Conservation (phyloP, 2,113 vertebrate genomes). For the Apeltes quadracus region DNA sequence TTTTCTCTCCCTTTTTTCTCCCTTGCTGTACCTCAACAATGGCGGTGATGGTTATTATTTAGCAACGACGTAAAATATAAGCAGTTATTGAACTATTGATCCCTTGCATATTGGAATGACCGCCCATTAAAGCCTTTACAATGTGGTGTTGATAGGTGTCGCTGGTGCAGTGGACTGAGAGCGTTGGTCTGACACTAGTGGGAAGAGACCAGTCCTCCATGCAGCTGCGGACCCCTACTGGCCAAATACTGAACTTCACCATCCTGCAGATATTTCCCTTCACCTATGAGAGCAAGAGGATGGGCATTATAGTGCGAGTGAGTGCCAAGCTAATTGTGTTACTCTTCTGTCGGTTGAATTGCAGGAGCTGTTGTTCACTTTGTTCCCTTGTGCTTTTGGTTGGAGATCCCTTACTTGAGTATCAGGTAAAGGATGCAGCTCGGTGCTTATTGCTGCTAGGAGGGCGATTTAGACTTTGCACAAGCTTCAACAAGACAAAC, state of each 20-base stretch:
- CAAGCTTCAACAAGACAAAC: conserved; percentile 7
- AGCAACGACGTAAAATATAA: not conserved
- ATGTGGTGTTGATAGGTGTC: conserved; percentile 85
- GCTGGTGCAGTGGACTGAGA: conserved; percentile 98
- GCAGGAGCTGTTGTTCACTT: not conserved
- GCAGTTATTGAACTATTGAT: not conserved
- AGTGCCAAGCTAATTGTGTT: conserved; percentile 62
- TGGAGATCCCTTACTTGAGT: not conserved
- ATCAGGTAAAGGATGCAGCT: not conserved
- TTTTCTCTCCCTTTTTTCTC: not conserved
- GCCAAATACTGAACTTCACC: conserved; percentile 97
- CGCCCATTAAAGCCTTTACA: conserved; percentile 29
- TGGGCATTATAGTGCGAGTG: conserved; percentile 96
- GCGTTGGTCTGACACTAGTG: conserved; percentile 93
- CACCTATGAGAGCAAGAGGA: conserved; percentile 97
- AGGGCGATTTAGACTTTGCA: not conserved
- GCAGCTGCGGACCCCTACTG: conserved; percentile 98
- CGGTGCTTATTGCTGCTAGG: conserved; percentile 38
- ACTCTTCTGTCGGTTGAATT: not conserved
- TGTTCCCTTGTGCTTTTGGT: not conserved
- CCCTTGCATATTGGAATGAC: not conserved
- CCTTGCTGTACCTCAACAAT: not conserved
- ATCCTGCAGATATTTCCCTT: conserved; percentile 98
- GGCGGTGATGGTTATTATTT: not conserved
- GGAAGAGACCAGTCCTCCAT: conserved; percentile 95